A percentile compares a stretch with the other conserved stretches of the same genome.
phyloP scores from a whole-genome alignment of 2,797 vertebrate species.

The Brotula barbata region DNA sequence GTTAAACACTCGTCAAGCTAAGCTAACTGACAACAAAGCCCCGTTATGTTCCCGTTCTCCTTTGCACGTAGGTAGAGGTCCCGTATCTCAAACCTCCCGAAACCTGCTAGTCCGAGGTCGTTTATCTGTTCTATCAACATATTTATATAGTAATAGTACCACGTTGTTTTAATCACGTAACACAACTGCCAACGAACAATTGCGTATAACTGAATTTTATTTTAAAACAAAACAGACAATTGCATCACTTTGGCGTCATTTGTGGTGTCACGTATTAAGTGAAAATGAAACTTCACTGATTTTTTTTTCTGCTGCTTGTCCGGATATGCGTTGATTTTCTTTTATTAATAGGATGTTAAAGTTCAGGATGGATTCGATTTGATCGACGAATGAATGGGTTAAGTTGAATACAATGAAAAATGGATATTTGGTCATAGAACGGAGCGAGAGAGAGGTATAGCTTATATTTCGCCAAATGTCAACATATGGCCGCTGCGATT shows the following conservation, averaged over 20 bases:
- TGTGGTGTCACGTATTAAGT: background rate
- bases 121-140: background rate
- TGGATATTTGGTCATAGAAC: background rate
- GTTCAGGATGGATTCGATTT: background rate
- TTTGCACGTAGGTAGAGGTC: too few species aligned
- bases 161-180: background rate
- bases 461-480: too few species aligned
- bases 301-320: too few species aligned
- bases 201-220: background rate
- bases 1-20: slow-evolving; percentile 14
- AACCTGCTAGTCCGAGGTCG: slow-evolving; percentile 39
- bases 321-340: too few species aligned
- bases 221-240: background rate
- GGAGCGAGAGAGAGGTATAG: too few species aligned
- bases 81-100: slow-evolving; percentile 32
- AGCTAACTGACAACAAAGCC: slow-evolving; percentile 64
- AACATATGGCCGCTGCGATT: too few species aligned
- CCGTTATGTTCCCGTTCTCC: slow-evolving; percentile 43
- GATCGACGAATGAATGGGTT: background rate
- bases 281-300: too few species aligned
- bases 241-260: background rate
- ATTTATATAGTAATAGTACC: background rate
- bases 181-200: background rate
- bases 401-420: background rate
- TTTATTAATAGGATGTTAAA: too few species aligned